Base-by-base conservation (phyloP, 2,113 vertebrate species). In the Camelus dromedarius region DNA sequence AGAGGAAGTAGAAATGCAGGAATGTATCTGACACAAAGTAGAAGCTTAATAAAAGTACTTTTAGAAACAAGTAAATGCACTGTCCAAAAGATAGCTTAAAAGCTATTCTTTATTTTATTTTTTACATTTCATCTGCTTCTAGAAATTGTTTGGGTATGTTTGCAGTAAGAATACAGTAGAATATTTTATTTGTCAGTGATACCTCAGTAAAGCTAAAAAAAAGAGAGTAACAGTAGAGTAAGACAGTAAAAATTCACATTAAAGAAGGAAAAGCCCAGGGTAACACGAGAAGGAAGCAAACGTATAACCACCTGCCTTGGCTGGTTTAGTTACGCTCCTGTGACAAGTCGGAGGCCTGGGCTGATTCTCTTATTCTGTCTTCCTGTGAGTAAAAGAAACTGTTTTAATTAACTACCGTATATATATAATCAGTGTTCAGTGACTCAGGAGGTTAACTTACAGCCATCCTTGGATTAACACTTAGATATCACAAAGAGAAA, bases 401-500 rank as follows among this genome's bases (percentile, higher is more conserved):
- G 6, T 38, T 89, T 95, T 50, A 67, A 79, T 91, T 73, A 92
- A 92, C 30, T 64, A 19, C 5, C 30, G 11, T 52, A n/a, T 60
- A 48, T 22, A 48, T 60, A 5, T 42, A 38, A 50, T 64, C 20
- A 67, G 20, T 83, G 69, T 89, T 89, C 58, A 58, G 19, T 89
- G 62, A 89, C 20, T 76, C 35, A n/a, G 54, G 38, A 95, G 20
- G n/a, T 64, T 73, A 72, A 81, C 12, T 92, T 82, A 32, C 8
- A 58, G 48, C 22, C 62, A 11, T 56, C 35, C 30, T 75, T 82
- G 18, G 8, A 72, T 83, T 92, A 95, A 77, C 19, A 35, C 26
- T 58, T 72, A 93, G 32, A 20, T 83, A 46, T 64, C 42, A 92
- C 26, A 80, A 87, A 84, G 19, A 54, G 32, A 77, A 85, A 94